Evolutionary conservation across 2,113 vertebrate species (phyloP).

Genomic region (Pampusana beccarii): DNA sequence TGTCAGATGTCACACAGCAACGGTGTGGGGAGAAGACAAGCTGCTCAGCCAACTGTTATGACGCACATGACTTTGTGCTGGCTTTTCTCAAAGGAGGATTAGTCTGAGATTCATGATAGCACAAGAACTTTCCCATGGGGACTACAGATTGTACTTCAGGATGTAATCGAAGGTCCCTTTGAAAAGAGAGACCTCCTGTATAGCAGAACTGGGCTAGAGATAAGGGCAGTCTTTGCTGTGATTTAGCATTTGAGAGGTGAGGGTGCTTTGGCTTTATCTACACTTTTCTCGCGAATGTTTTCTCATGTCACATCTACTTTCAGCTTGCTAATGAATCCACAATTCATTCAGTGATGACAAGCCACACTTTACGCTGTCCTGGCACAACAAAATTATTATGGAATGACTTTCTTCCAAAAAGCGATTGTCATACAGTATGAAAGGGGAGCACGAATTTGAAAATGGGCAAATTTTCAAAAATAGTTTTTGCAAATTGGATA

Average conservation of each 20-base stretch:
- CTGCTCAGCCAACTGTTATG: background rate
- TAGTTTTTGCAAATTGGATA: background rate
- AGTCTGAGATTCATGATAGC: background rate
- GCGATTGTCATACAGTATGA: background rate
- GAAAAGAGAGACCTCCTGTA: background rate
- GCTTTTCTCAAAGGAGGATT: slow-evolving; percentile 27
- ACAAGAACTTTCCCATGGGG: background rate
- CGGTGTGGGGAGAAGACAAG: background rate
- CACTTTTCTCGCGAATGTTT: background rate
- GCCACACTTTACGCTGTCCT: background rate
- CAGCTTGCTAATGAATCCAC: background rate
- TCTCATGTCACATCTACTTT: background rate
- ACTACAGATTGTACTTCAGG: background rate
- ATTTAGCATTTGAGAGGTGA: background rate
- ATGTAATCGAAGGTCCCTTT: slow-evolving; percentile 11
- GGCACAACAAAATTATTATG: background rate
- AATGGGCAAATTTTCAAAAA: background rate
- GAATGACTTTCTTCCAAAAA: background rate
- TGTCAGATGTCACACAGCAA: background rate
- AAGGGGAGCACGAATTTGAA: background rate
- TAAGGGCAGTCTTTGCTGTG: background rate
- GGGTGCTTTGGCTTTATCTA: background rate
- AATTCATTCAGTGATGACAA: background rate
- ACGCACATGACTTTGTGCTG: background rate
- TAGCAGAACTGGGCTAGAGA: background rate